A percentile compares a stretch with the other conserved stretches of the same genome.
phyloP scores from a whole-genome alignment of 2,797 vertebrate genomes.

The Sebastes hubbsi region DNA sequence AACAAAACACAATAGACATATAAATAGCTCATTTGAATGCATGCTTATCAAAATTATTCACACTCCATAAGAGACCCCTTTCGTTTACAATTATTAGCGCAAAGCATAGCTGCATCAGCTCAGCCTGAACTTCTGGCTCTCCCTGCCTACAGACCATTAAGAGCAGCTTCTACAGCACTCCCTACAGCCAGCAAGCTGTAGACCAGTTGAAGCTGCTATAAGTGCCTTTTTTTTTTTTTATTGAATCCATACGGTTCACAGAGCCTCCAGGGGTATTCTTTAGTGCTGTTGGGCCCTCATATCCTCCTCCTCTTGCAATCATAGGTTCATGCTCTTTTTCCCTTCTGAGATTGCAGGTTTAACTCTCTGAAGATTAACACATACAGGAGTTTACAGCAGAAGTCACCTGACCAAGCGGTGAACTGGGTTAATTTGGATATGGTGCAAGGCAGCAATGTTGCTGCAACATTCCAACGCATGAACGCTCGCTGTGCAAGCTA shows the following conservation, averaged over 20 bases:
- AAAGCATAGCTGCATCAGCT: constrained; percentile 46
- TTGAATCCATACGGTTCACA: constrained; percentile 73
- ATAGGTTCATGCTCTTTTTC: constrained; percentile 47
- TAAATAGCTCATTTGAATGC: constrained; percentile 5
- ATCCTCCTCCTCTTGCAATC: constrained; percentile 62
- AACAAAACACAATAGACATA: constrained; percentile 22
- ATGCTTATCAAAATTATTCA: constrained; percentile 25
- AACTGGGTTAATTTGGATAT: constrained; percentile 75
- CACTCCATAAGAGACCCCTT: neutral
- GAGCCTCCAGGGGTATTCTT: constrained; percentile 63
- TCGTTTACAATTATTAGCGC: constrained; percentile 15
- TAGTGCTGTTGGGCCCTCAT: constrained; percentile 61
- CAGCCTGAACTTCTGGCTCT: constrained; percentile 36
- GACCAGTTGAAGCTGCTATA: constrained; percentile 65
- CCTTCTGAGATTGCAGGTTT: constrained; percentile 70
- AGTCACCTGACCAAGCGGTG: constrained; percentile 67
- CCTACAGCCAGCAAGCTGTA: constrained; percentile 68
- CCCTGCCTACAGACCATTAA: constrained; percentile 60
- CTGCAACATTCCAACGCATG: constrained; percentile 73
- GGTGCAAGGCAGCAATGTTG: constrained; percentile 69
- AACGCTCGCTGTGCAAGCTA: constrained; percentile 61
- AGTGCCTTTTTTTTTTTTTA: constrained; percentile 62
- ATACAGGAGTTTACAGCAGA: constrained; percentile 56
- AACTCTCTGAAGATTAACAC: constrained; percentile 55
- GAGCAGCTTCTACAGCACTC: constrained; percentile 56